phyloP scores from a whole-genome alignment of 2,797 vertebrate genomes.

The Lophius americanus region DNA sequence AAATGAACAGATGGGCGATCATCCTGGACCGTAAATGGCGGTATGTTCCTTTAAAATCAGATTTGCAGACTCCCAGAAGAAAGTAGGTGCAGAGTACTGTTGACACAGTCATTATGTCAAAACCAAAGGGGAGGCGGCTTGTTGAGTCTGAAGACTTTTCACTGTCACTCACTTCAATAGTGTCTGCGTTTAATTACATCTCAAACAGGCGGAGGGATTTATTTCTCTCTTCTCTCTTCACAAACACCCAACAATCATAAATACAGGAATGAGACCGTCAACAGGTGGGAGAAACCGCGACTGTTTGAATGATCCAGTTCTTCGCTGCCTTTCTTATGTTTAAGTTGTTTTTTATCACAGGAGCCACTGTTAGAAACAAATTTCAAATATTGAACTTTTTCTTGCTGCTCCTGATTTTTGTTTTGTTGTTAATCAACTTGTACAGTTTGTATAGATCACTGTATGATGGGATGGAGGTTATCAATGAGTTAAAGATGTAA shows the following conservation, averaged over 20 bases:
- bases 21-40: too few relatives aligned
- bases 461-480: constrained; percentile 1
- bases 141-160: too few relatives aligned
- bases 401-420: constrained; percentile 23
- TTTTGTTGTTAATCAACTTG: constrained; percentile 8
- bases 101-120: too few relatives aligned
- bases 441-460: constrained; percentile 33
- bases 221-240: not conserved
- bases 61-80: too few relatives aligned
- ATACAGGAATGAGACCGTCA: not conserved
- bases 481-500: constrained; percentile 5
- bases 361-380: too few relatives aligned
- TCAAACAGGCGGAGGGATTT: not conserved
- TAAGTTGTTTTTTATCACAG: not conserved
- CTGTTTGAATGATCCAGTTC: constrained; percentile 22
- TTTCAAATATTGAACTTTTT: not conserved
- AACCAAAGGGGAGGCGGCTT: too few relatives aligned
- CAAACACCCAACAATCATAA: not conserved
- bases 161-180: too few relatives aligned
- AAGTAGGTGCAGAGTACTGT: too few relatives aligned
- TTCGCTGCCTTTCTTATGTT: constrained; percentile 31
- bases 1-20: too few relatives aligned
- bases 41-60: too few relatives aligned
- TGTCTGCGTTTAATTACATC: not conserved
- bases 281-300: not conserved